Evolutionary conservation across 2,888 invertebrate species (phyloP).

Genomic region (Polyploca ridens): DNA sequence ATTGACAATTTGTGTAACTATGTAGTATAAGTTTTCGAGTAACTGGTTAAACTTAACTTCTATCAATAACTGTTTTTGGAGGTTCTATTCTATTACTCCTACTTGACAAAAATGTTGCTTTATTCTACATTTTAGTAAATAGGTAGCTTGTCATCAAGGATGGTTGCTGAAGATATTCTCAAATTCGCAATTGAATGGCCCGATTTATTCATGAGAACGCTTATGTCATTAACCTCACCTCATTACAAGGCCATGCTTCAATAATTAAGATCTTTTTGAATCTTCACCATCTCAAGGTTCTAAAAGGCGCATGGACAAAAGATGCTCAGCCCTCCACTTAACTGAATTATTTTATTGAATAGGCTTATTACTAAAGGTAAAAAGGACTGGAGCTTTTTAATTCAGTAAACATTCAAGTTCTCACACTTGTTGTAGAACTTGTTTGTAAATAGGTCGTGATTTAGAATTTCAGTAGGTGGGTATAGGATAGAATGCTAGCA

Average conservation of each 20-base stretch:
- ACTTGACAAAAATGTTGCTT: too few species aligned
- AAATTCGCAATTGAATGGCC: constrained; percentile 25
- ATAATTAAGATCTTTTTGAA: constrained; percentile 33
- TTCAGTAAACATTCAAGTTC: constrained; percentile 37
- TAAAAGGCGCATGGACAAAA: constrained; percentile 38
- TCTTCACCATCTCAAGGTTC: constrained; percentile 33
- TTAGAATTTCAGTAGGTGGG: neutral
- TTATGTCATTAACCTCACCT: constrained; percentile 29
- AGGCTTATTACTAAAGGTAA: constrained; percentile 61
- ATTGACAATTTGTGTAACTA: neutral
- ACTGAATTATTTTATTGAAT: constrained; percentile 59
- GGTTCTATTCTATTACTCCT: too few species aligned
- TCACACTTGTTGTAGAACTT: constrained; percentile 48
- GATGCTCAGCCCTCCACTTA: constrained; percentile 38
- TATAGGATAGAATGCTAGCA: too few species aligned
- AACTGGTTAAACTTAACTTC: too few species aligned
- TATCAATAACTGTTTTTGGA: too few species aligned
- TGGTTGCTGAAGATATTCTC: constrained; percentile 27
- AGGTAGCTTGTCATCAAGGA: constrained; percentile 14
- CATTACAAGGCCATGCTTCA: constrained; percentile 34
- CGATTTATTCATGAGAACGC: constrained; percentile 18
- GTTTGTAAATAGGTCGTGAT: constrained; percentile 17
- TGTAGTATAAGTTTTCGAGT: neutral
- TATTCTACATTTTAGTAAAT: neutral
- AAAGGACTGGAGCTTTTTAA: constrained; percentile 32